phyloP scores from a whole-genome alignment of 2,797 vertebrate species.

The Pampus argenteus region DNA sequence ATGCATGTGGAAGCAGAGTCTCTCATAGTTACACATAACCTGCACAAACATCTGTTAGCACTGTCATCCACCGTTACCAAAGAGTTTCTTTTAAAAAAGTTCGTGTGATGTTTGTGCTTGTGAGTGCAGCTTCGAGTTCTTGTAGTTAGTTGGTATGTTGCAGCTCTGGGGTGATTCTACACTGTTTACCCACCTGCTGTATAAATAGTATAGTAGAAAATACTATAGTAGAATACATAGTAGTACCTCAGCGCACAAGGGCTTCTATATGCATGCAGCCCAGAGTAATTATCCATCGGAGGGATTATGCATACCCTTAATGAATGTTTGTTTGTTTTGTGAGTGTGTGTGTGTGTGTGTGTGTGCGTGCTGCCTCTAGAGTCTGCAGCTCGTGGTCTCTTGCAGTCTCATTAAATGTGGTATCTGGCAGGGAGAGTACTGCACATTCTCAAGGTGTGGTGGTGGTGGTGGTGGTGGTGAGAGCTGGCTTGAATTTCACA shows the following conservation, averaged over 20 bases:
- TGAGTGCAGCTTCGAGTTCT: conserved; percentile 16
- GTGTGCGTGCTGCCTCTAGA: conserved; percentile 31
- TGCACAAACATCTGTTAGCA: background rate
- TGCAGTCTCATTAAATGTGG: conserved; percentile 70
- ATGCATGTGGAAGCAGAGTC: background rate
- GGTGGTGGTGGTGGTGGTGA: conserved; percentile 66
- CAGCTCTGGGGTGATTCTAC: conserved; percentile 5
- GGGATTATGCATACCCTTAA: conserved; percentile 42
- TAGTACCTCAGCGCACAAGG: background rate
- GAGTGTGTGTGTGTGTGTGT: conserved; percentile 29
- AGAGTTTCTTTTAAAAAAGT: conserved; percentile 16
- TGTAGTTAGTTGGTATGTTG: conserved; percentile 7
- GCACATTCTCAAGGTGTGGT: conserved; percentile 71
- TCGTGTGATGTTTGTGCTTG: background rate
- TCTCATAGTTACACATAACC: conserved; percentile 3
- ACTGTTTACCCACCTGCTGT: conserved; percentile 23
- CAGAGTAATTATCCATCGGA: conserved; percentile 35
- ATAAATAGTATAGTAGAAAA: conserved; percentile 13
- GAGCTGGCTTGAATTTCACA: conserved; percentile 66
- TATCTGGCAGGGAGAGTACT: conserved; percentile 59
- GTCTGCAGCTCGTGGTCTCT: conserved; percentile 48
- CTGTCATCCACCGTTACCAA: background rate
- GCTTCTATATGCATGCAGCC: conserved; percentile 33
- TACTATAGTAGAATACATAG: conserved; percentile 18
- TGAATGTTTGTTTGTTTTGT: conserved; percentile 7